phyloP scores from a whole-genome alignment of 2,888 invertebrate species.

The Watsonalla cultraria region DNA sequence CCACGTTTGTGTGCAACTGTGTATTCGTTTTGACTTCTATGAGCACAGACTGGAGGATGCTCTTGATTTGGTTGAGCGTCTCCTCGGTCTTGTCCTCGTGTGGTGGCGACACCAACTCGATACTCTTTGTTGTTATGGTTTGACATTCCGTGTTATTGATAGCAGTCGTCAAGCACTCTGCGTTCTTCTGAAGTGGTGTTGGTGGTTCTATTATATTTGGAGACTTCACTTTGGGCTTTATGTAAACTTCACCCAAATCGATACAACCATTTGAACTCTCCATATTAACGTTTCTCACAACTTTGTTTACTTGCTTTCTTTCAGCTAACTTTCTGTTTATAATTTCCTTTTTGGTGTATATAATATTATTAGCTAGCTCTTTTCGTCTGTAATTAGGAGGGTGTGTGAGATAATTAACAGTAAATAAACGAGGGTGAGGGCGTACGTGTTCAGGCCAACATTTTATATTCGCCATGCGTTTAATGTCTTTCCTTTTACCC shows the following conservation, averaged over 20 bases:
- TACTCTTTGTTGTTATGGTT: conserved; percentile 28
- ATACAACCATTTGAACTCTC: conserved; percentile 36
- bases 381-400: conserved; percentile 12
- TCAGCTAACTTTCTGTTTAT: conserved; percentile 1
- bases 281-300: conserved; percentile 9
- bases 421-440: conserved; percentile 21
- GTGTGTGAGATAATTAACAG: conserved; percentile 23
- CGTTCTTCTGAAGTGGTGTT: conserved; percentile 24
- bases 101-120: conserved; percentile 18
- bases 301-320: conserved; percentile 11
- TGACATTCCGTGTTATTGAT: conserved; percentile 40
- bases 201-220: conserved; percentile 10
- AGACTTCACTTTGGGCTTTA: conserved; percentile 22
- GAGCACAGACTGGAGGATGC: conserved; percentile 56
- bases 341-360: conserved; percentile 6
- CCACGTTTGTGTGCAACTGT: conserved; percentile 21
- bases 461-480: conserved; percentile 18
- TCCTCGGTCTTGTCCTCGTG: conserved; percentile 46
- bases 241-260: conserved; percentile 42
- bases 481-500: conserved; percentile 27
- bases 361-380: conserved; percentile 6
- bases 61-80: conserved; percentile 61
- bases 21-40: conserved; percentile 56
- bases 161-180: conserved; percentile 33
- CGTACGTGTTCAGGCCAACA: conserved; percentile 33